These are phyloP conservation scores for Enteromius treurensis DNA, from an alignment of 2,797 vertebrate genomes.

Conservation along the genomic window DNA sequence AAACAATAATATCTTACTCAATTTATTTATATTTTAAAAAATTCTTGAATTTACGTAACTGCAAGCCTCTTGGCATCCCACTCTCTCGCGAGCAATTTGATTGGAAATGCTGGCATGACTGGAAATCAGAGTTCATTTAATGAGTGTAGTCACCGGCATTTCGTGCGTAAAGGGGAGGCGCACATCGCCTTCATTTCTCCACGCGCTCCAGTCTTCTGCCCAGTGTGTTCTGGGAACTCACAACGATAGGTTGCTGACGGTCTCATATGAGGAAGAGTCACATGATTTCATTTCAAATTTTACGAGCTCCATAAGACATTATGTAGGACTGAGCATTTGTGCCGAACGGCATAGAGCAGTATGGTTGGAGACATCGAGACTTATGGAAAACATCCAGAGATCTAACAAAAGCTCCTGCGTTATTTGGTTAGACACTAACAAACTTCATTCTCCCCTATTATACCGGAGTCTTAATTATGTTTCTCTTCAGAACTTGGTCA, in stretches of 20 bases:
- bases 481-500: conserved; percentile 33
- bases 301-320: not conserved
- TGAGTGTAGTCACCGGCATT: not conserved
- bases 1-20: not conserved
- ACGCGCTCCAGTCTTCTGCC: not conserved
- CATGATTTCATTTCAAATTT: conserved; percentile 14
- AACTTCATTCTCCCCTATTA: not conserved
- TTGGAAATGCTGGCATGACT: no score
- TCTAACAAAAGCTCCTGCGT: conserved; percentile 11
- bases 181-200: not conserved
- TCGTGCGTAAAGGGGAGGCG: conserved; percentile 32
- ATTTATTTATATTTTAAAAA: not conserved
- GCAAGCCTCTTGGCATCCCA: not conserved
- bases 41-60: not conserved
- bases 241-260: not conserved
- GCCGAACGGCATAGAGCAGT: conserved; percentile 1
- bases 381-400: conserved; percentile 27
- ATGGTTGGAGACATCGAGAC: conserved; percentile 1
- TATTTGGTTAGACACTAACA: conserved; percentile 16
- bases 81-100: not conserved
- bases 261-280: not conserved
- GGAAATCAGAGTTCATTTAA: not conserved
- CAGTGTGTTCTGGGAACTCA: conserved; percentile 9
- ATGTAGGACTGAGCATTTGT: not conserved
- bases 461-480: conserved; percentile 38